Percentiles rank a stretch among this genome's conserved stretches.
These are phyloP conservation scores for Calameuta pallipes DNA, from an alignment of 2,888 invertebrate genomes.

Conservation along the genomic window DNA sequence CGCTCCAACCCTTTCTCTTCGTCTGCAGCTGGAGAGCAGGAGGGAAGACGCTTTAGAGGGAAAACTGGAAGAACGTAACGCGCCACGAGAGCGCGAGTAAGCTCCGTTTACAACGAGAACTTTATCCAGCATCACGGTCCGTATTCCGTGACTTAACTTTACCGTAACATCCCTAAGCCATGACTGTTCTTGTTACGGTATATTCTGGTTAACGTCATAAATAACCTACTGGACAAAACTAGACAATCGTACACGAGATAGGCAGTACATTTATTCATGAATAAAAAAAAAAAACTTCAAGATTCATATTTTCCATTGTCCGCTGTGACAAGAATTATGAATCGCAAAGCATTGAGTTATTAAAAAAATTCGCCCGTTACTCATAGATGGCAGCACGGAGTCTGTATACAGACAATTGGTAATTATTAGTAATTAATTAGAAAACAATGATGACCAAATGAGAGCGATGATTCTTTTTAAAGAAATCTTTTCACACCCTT, in stretches of 20 bases:
- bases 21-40: constrained; percentile 1
- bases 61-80: constrained; percentile 15
- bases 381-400: too few species aligned
- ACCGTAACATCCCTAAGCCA: background rate
- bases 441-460: too few species aligned
- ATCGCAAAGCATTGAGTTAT: background rate
- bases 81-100: constrained; percentile 44
- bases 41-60: constrained; percentile 22
- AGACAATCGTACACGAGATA: background rate
- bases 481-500: too few species aligned
- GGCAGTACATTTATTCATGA: too few species aligned
- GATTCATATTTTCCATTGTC: too few species aligned
- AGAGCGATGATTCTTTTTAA: too few species aligned
- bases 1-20: background rate
- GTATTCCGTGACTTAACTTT: background rate
- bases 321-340: too few species aligned
- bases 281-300: too few species aligned
- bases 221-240: background rate
- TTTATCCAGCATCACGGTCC: constrained; percentile 39
- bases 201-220: background rate
- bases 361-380: too few species aligned
- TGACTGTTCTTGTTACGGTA: background rate
- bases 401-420: too few species aligned
- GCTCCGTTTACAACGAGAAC: constrained; percentile 57
- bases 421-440: too few species aligned